Evolutionary conservation across 2,888 invertebrate genomes (phyloP), one percentile per base, ranked within the genome.

Genomic region (Pantelozetes paolii): DNA sequence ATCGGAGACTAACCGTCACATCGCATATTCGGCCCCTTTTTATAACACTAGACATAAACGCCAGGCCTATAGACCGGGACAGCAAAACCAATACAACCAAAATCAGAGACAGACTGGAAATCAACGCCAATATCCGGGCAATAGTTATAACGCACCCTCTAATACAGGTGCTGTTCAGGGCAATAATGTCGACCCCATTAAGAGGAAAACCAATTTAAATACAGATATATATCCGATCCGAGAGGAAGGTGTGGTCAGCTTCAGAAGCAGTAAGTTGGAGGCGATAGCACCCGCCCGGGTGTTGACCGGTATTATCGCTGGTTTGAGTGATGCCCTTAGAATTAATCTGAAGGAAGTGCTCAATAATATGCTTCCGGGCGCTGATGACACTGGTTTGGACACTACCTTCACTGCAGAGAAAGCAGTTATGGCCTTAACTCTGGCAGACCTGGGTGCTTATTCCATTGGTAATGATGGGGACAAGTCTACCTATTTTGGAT

Each of bases 191-290:
- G 13, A 3, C 8, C 13, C 30, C 69, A 13, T 26, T 32, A 62
- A 62, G 36, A 62, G 20, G n/a, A n/a, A n/a, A n/a, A n/a, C n/a
- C n/a, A n/a, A n/a, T n/a, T n/a, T n/a, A n/a, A n/a, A n/a, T n/a
- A n/a, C n/a, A n/a, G n/a, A n/a, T n/a, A n/a, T n/a, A n/a, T n/a
- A n/a, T n/a, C n/a, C n/a, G 6, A 70, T 74, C n/a, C 48, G 71
- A 40, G 77, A 78, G 72, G 71, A 73, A n/a, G 78, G 78, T 5
- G 77, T 78, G 1, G 78, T 76, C 18, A 77, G 75, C 57, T 71
- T 77, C n/a, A 71, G 77, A 26, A 32, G 54, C 11, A 74, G 76
- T 26, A 32, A 42, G 50, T 54, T 50, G 3, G 77, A 78, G 28
- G 77, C 77, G 1, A 73, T 78, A 40, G 74, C 77, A 18, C 36